Conservation (phyloP, 1,140 invertebrate genomes). For the Atta texana region DNA sequence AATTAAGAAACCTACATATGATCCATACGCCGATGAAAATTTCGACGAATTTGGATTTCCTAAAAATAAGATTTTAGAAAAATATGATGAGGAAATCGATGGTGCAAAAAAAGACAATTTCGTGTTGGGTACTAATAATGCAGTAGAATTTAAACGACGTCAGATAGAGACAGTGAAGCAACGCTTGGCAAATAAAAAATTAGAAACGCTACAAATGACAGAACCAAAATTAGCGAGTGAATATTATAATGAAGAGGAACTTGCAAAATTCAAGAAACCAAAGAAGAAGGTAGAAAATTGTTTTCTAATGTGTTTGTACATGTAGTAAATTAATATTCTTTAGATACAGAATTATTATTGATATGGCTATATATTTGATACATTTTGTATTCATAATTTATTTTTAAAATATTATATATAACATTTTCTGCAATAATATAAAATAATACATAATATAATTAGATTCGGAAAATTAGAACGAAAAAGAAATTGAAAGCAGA, state of each 20-base stretch:
- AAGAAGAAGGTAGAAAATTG: constrained; percentile 92
- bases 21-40: constrained; percentile 96
- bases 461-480: constrained; percentile 85
- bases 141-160: constrained; percentile 84
- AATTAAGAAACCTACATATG: constrained; percentile 93
- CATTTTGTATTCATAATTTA: constrained; percentile 65
- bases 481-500: constrained; percentile 87
- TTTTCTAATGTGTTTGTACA: constrained; percentile 45
- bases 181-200: constrained; percentile 89
- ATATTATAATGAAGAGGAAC: constrained; percentile 94
- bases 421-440: neutral
- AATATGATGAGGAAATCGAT: constrained; percentile 98
- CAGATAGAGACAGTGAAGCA: constrained; percentile 87
- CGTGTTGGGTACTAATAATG: constrained; percentile 89
- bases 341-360: neutral
- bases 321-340: constrained; percentile 2
- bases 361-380: constrained; percentile 17
- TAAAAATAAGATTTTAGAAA: constrained; percentile 90
- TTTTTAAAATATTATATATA: neutral
- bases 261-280: constrained; percentile 95
- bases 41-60: constrained; percentile 93
- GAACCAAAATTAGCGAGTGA: constrained; percentile 93
- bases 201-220: constrained; percentile 91
- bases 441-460: constrained; percentile 24
- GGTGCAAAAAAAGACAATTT: constrained; percentile 93